Conservation (phyloP, 2,797 vertebrate genomes). For the Avahi laniger region DNA sequence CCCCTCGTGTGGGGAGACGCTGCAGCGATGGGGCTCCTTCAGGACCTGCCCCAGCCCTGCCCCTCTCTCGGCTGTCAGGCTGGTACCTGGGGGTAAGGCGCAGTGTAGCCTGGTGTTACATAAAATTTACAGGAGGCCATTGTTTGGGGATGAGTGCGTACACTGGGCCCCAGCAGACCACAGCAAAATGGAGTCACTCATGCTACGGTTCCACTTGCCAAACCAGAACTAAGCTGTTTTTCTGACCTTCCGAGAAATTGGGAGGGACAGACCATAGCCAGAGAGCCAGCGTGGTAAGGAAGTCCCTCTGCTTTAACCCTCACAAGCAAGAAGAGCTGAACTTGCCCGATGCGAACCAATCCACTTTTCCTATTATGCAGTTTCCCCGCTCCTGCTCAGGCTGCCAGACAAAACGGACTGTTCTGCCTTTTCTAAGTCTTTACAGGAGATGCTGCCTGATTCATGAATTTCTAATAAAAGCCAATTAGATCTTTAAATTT, state of each 20-base stretch:
- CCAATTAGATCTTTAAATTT: background rate
- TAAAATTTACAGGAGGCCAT: no score
- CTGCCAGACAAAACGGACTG: background rate
- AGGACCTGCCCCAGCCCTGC: background rate
- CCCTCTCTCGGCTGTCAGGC: background rate
- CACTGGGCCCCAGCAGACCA: background rate
- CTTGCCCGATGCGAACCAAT: accelerated
- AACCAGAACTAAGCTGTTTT: background rate
- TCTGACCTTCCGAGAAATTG: background rate
- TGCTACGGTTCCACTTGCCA: background rate
- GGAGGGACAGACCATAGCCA: no score
- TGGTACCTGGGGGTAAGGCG: no score
- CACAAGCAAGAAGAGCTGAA: background rate
- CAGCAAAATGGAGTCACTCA: no score
- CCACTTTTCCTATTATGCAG: accelerated
- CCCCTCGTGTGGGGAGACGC: background rate
- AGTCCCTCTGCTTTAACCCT: background rate
- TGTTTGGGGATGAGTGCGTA: background rate
- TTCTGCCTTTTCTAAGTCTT: no score
- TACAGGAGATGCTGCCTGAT: no score
- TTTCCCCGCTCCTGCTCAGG: background rate
- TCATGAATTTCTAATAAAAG: background rate
- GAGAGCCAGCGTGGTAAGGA: background rate
- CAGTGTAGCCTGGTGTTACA: background rate
- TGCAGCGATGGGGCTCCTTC: no score